Base-by-base conservation (phyloP, 2,797 vertebrate genomes). In the Rhodeus uyekii region DNA sequence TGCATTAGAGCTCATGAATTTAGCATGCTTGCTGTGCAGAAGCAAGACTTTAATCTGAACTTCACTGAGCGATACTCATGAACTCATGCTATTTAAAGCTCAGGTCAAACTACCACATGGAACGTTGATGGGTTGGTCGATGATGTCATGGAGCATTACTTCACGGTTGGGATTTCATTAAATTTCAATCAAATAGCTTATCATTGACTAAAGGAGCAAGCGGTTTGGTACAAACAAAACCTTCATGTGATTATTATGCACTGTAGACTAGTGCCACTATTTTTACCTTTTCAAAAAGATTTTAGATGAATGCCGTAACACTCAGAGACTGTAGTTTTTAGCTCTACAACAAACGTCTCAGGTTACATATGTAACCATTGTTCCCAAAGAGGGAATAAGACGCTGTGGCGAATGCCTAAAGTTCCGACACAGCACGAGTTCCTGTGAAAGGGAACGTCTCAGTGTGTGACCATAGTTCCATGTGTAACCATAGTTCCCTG, bases 251-350 rank as follows among this genome's bases (percentile, higher is more conserved):
- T 77, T 42, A 82, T 81, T 42, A 77, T 39, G 6, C 38, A 63
- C 85, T 73, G 76, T 68, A 79, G 84, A 72, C 80, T 27, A 80
- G 86, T 68, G 63, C 61, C 44, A 83, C 67, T 44, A 87, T 84
- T 76, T 86, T 87, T 46, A 60, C 13, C 18, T 24, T 50, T 83
- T 68, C 84, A 89, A 80, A 88, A 81, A 86, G 83, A 88, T 87
- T 82, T 89, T 44, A 87, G 85, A 76, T 80, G 85, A 89, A 86
- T 86, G 80, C 65, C 61, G 58, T 81, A 67, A 83, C 87, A 87
- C 78, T 63, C 77, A 75, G 79, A 83, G 61, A 76, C 84, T 88
- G 55, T 58, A 87, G 84, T 77, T 75, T 83, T 84, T 86, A 88
- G 58, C 78, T 42, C 53, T 32, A 50, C 61, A 84, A 78, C 34